Evolutionary conservation across 2,113 vertebrate species (phyloP).

Genomic region (Malurus melanocephalus): DNA sequence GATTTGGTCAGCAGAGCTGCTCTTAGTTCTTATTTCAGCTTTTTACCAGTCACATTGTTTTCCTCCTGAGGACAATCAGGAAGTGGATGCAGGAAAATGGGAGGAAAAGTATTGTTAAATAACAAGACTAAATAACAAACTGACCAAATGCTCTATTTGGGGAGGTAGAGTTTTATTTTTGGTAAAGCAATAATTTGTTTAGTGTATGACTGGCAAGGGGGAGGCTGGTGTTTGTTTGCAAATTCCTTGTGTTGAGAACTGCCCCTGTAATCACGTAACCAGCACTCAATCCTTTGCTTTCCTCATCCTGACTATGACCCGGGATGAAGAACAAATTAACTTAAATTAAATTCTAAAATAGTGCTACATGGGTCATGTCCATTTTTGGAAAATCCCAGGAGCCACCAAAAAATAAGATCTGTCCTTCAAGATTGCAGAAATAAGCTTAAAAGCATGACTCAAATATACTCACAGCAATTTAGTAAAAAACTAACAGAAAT

Average conservation of each 20-base stretch:
- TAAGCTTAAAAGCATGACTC: background rate
- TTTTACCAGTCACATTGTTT: background rate
- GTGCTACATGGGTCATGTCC: background rate
- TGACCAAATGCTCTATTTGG: rapidly evolving
- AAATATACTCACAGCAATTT: background rate
- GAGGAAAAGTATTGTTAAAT: background rate
- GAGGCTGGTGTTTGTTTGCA: background rate
- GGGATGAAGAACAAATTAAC: background rate
- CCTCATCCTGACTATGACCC: background rate
- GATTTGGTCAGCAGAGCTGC: background rate
- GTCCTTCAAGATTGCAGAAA: background rate
- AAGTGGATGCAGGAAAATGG: background rate
- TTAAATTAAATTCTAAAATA: background rate
- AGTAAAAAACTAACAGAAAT: background rate
- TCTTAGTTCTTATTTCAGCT: background rate
- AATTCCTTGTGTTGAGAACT: background rate
- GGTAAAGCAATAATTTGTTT: background rate
- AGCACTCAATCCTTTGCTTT: background rate
- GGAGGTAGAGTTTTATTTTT: background rate
- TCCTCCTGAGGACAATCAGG: background rate
- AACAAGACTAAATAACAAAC: background rate
- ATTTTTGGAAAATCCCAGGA: background rate
- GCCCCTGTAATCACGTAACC: background rate
- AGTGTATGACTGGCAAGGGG: rapidly evolving
- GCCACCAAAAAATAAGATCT: background rate